phyloP scores from a whole-genome alignment of 2,113 vertebrate genomes.

The Phasianus colchicus region DNA sequence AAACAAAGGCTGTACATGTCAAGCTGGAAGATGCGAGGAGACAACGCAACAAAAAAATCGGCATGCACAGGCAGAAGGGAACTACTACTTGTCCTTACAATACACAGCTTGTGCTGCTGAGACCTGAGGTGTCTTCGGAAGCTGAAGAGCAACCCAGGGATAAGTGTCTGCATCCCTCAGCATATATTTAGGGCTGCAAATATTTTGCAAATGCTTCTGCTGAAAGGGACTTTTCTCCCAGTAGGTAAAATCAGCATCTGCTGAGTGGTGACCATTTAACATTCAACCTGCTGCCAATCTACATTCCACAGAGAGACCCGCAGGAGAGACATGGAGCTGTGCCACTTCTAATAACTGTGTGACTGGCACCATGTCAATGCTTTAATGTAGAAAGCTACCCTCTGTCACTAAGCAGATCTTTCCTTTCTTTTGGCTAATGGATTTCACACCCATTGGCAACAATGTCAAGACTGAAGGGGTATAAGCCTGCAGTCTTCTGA shows the following conservation, averaged over 20 bases:
- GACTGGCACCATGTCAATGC: constrained; percentile 76
- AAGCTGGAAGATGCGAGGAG: constrained; percentile 3
- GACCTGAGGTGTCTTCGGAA: neutral
- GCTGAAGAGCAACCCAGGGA: neutral
- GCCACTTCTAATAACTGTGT: constrained; percentile 74
- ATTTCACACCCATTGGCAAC: constrained; percentile 66
- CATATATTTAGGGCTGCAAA: constrained; percentile 24
- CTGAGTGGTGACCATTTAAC: constrained; percentile 74
- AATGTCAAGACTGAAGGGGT: constrained; percentile 27
- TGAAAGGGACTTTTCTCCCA: constrained; percentile 61
- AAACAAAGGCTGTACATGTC: neutral
- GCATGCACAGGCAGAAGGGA: neutral
- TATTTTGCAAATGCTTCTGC: constrained; percentile 52
- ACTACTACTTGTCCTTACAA: neutral
- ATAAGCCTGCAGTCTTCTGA: neutral
- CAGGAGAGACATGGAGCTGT: constrained; percentile 69
- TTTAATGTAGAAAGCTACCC: constrained; percentile 70
- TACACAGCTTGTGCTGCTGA: neutral
- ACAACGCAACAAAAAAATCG: neutral
- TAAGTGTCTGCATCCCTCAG: neutral
- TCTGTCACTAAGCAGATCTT: constrained; percentile 73
- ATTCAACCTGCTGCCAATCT: constrained; percentile 76
- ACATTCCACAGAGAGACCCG: constrained; percentile 62
- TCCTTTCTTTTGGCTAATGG: constrained; percentile 70
- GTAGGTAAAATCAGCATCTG: constrained; percentile 68